Percentiles rank a stretch among this genome's conserved stretches.
These are phyloP conservation scores for Magallana nippona DNA, from an alignment of 2,888 invertebrate genomes.

Conservation along the genomic window DNA sequence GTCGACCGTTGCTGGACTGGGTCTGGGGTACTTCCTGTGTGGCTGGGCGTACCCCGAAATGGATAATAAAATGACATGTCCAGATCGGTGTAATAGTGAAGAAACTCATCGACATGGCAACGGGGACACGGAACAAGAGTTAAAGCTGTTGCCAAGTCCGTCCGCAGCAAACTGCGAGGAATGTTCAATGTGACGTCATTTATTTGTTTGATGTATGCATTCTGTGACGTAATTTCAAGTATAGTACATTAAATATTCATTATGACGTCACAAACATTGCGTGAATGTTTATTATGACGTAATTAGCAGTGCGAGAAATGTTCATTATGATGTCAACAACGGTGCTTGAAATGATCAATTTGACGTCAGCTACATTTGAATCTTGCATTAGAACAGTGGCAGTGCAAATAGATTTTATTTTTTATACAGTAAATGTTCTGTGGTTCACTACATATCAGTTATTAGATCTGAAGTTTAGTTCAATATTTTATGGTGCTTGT, in stretches of 20 bases:
- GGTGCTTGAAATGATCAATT: too few relatives aligned
- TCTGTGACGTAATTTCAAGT: too few relatives aligned
- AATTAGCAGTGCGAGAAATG: too few relatives aligned
- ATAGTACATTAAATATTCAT: too few relatives aligned
- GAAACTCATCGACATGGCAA: background rate
- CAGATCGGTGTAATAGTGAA: background rate
- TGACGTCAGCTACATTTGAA: too few relatives aligned
- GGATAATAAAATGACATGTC: background rate
- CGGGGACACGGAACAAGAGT: slow-evolving; percentile 6
- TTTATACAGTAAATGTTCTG: background rate
- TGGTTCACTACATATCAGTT: background rate
- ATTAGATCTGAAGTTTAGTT: background rate
- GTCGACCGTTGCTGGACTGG: slow-evolving; percentile 54
- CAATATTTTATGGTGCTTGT: slow-evolving; percentile 3
- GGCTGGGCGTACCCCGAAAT: slow-evolving; percentile 44
- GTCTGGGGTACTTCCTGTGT: slow-evolving; percentile 52
- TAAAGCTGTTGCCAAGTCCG: slow-evolving; percentile 1
- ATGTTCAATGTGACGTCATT: background rate
- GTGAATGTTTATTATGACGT: too few relatives aligned
- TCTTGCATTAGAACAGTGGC: background rate
- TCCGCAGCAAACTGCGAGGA: background rate
- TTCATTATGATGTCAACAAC: too few relatives aligned
- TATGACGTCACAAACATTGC: background rate
- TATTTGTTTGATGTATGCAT: too few relatives aligned
- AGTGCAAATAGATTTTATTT: background rate